Evolutionary conservation across 1,140 invertebrate genomes (phyloP), one percentile per base, ranked within the genome.

Genomic region (Popillia japonica): DNA sequence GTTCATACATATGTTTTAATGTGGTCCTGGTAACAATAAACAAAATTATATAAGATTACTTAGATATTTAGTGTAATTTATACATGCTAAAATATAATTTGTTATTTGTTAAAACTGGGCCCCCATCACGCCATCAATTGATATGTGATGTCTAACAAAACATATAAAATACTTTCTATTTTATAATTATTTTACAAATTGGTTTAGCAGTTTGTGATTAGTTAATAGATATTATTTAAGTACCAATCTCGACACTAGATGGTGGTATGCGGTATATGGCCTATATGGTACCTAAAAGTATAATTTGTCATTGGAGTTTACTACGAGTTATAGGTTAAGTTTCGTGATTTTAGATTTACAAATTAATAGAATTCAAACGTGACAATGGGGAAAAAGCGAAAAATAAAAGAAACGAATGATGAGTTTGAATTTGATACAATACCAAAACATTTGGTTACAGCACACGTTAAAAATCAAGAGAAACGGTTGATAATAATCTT

Each of bases 401-500:
- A 81, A 61, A 87, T 89, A 80, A 86, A 87, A 72, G 85, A 88
- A 48, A 83, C 86, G 72, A 83, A 86, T 23, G 88, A 92, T 80
- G 91, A 93, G 79, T 89, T 90, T 81, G 92, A 94, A 87, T 92
- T 90, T 82, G 91, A 93, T 87, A 90, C 90, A 40, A 84, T 88
- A 78, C 90, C 92, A n/a, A 92, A 91, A 84, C 92, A 94, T 87
- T 87, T 93, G 61, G 89, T 91, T 61, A 89, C 91, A 14, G 87
- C 87, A n/a, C 93, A 94, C 82, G 89, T 93, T 40, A 91, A 90
- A 86, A 93, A 94, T 85, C 92, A 94, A 87, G 94, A 96, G 81
- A 98, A 98, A 88, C 92, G 97, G 72, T 88, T 99, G 20, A 97
- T 99, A 81, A 91, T 99, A 75, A 93, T 99, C 78, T 87, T 99